Conservation (phyloP, 2,113 vertebrate genomes). For the Phalacrocorax carbo region DNA sequence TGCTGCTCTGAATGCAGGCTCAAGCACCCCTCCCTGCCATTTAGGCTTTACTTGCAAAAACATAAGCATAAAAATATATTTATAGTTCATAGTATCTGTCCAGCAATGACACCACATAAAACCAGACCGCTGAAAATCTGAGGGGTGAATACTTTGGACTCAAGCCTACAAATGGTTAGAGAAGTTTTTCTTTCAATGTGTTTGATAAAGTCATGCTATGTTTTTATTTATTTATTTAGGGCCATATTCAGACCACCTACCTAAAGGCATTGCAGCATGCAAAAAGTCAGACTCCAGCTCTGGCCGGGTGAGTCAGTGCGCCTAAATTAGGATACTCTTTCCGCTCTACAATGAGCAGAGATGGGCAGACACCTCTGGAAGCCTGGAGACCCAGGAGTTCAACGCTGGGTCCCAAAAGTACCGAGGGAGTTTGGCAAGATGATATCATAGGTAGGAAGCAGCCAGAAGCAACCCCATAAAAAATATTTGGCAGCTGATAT, state of each 20-base stretch:
- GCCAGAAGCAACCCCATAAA: constrained; percentile 10
- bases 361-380: not conserved
- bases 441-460: not conserved
- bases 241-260: constrained; percentile 50
- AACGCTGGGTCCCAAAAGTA: not conserved
- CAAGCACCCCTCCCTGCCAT: not conserved
- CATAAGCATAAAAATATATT: constrained; percentile 40
- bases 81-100: constrained; percentile 24
- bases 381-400: not conserved
- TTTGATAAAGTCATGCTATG: constrained; percentile 54
- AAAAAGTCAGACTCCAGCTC: not conserved
- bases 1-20: not conserved
- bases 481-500: constrained; percentile 5
- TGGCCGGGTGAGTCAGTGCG: not conserved
- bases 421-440: not conserved
- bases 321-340: not conserved
- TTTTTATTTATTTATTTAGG: constrained; percentile 56
- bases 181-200: constrained; percentile 45
- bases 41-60: constrained; percentile 48
- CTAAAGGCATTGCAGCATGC: not conserved
- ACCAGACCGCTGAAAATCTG: constrained; percentile 34
- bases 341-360: not conserved
- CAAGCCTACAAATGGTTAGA: constrained; percentile 16
- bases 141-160: constrained; percentile 35
- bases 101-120: constrained; percentile 65